Conservation (phyloP, 2,797 vertebrate species). For the Amazona finschi region DNA sequence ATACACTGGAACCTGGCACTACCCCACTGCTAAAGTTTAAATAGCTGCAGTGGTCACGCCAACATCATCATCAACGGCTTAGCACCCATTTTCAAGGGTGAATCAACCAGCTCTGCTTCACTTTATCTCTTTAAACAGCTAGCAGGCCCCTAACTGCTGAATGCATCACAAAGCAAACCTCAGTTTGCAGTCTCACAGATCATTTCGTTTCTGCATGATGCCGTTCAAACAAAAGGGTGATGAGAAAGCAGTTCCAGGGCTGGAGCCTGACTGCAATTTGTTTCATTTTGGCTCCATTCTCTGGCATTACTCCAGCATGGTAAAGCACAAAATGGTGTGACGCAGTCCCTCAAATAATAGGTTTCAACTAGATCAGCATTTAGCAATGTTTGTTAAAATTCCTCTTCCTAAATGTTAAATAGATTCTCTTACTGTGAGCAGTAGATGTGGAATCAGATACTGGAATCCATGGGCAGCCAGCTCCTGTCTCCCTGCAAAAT, state of each 20-base stretch:
- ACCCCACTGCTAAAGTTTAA: neutral
- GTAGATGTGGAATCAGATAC: neutral
- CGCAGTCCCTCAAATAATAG: neutral
- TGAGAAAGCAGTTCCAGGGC: slow-evolving; percentile 42
- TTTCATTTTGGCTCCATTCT: neutral
- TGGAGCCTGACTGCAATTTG: neutral
- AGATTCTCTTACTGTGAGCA: neutral
- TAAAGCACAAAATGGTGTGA: slow-evolving; percentile 31
- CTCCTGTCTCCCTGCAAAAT: neutral
- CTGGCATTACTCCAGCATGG: slow-evolving; percentile 1
- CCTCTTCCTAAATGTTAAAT: neutral
- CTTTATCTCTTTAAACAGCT: neutral
- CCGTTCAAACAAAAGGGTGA: slow-evolving; percentile 45
- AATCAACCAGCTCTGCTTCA: neutral
- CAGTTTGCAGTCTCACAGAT: neutral
- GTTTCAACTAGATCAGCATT: slow-evolving; percentile 25
- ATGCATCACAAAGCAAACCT: slow-evolving; percentile 21
- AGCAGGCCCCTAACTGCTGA: neutral
- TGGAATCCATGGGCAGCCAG: neutral
- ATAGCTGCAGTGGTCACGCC: neutral
- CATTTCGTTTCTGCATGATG: slow-evolving; percentile 29
- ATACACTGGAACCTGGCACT: neutral
- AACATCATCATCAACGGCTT: neutral
- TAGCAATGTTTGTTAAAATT: neutral
- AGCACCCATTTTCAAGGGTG: neutral